Evolutionary conservation across 2,113 vertebrate genomes (phyloP).

Genomic region (Melanerpes aurifrons): DNA sequence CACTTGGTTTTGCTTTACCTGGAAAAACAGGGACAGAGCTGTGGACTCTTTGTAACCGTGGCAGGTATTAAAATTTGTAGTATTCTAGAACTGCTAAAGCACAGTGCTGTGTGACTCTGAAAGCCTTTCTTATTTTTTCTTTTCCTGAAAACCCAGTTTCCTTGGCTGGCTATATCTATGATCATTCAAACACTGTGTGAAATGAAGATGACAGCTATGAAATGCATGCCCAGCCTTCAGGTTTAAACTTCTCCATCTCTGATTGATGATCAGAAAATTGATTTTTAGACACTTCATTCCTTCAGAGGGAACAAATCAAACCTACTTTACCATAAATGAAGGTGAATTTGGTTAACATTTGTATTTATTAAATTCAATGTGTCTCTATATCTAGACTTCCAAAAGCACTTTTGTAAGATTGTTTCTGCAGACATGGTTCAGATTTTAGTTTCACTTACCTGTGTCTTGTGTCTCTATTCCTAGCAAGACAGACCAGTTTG

Average conservation of each 20-base stretch:
- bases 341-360: slow-evolving; percentile 7
- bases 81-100: neutral
- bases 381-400: slow-evolving; percentile 21
- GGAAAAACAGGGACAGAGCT: neutral
- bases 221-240: neutral
- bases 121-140: neutral
- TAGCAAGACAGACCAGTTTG: slow-evolving; percentile 71
- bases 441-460: slow-evolving; percentile 83
- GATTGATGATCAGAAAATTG: neutral
- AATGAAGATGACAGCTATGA: neutral
- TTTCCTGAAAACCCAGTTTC: neutral
- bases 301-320: neutral
- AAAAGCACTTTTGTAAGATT: neutral
- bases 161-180: neutral
- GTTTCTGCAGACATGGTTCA: neutral
- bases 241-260: neutral
- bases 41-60: neutral
- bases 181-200: neutral
- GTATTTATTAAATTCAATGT: slow-evolving; percentile 1
- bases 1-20: neutral
- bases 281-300: neutral
- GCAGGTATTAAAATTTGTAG: neutral
- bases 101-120: neutral
- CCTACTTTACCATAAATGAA: neutral
- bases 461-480: slow-evolving; percentile 98